These are phyloP conservation scores for Bovichtus diacanthus DNA, from an alignment of 2,797 vertebrate genomes.

Conservation along the genomic window DNA sequence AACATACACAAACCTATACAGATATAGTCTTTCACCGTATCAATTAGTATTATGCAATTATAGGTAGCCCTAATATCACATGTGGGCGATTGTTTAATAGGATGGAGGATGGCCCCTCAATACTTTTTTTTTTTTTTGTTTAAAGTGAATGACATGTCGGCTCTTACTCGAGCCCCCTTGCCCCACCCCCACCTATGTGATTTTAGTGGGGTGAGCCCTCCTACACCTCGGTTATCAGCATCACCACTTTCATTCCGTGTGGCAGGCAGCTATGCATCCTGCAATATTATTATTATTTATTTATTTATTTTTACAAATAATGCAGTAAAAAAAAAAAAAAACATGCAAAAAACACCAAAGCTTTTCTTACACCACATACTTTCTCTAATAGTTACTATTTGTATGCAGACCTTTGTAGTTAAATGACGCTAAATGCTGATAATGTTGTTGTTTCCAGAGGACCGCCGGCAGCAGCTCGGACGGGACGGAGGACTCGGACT, in stretches of 20 bases:
- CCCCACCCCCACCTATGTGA: constrained; percentile 60
- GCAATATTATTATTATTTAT: no score
- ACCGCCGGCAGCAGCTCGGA: constrained; percentile 96
- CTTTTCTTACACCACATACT: not conserved
- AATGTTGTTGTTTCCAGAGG: constrained; percentile 81
- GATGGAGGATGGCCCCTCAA: not conserved
- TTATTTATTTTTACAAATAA: not conserved
- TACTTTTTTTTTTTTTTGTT: constrained; percentile 6
- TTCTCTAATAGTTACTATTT: not conserved
- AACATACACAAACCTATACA: not conserved
- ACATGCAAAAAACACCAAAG: not conserved
- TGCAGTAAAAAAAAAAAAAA: constrained; percentile 17
- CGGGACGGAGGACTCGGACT: constrained; percentile 98
- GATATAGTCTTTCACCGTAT: not conserved
- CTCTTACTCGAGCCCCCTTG: not conserved
- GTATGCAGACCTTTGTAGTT: not conserved
- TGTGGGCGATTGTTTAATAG: not conserved
- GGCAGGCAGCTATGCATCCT: not conserved
- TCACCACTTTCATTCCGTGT: constrained; percentile 26
- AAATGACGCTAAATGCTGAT: no score
- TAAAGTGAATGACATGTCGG: constrained; percentile 37
- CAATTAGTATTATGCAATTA: not conserved
- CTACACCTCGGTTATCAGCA: not conserved
- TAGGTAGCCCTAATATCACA: not conserved
- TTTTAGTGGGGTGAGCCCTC: constrained; percentile 26